Conservation (phyloP, 2,797 vertebrate species). For the Nyctibius grandis region DNA sequence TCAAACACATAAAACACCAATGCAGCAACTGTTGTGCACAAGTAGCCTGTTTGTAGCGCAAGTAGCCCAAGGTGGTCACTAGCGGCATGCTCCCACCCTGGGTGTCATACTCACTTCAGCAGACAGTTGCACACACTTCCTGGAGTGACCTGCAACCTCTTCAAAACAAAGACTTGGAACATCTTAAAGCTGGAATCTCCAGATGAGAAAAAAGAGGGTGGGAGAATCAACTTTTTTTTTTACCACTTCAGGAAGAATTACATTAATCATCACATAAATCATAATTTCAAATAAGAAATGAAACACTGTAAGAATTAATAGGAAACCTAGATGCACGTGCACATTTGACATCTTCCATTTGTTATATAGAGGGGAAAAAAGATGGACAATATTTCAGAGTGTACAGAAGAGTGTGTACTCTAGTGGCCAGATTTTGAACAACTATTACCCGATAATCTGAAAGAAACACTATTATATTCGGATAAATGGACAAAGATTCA, state of each 20-base stretch:
- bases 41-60: background rate
- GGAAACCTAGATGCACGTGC: fast-evolving
- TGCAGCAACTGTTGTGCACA: background rate
- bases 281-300: background rate
- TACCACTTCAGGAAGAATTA: background rate
- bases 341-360: background rate
- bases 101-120: fast-evolving
- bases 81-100: background rate
- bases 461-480: background rate
- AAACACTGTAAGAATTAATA: background rate
- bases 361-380: background rate
- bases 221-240: background rate
- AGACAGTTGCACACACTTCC: background rate
- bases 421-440: background rate
- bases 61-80: background rate
- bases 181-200: background rate
- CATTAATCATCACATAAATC: background rate
- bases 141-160: background rate
- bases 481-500: background rate
- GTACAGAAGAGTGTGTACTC: background rate
- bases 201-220: background rate
- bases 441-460: background rate
- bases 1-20: too few species aligned
- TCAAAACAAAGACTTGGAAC: background rate
- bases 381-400: background rate